phyloP scores from a whole-genome alignment of 2,113 vertebrate genomes.

The Dipodomys stephensi region DNA sequence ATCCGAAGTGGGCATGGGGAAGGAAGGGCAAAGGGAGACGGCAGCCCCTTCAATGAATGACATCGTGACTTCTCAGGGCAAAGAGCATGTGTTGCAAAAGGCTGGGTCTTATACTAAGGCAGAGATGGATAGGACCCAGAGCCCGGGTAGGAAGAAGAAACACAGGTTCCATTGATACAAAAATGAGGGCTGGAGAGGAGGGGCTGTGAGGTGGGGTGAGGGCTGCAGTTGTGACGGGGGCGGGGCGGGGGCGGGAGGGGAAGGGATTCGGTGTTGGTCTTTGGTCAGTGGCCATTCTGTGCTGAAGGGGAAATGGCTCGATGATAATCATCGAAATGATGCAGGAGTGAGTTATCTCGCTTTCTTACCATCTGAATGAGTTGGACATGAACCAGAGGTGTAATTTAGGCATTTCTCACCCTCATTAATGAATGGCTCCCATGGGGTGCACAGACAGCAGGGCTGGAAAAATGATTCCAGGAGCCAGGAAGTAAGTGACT shows the following conservation, averaged over 20 bases:
- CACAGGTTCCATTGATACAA: not conserved
- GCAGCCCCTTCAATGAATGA: not conserved
- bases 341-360: conserved; percentile 67
- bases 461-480: conserved; percentile 72
- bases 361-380: conserved; percentile 74
- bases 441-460: conserved; percentile 60
- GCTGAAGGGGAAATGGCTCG: conserved; percentile 38
- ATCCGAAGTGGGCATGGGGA: not conserved
- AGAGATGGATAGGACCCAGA: not conserved
- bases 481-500: conserved; percentile 69
- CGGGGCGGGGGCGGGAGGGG: no score
- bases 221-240: not conserved
- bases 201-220: not conserved
- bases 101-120: not conserved
- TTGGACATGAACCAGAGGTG: conserved; percentile 77
- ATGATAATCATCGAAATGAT: conserved; percentile 12
- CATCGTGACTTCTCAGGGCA: not conserved
- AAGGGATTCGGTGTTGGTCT: not conserved
- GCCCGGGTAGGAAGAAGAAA: conserved; percentile 17
- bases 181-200: not conserved
- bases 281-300: conserved; percentile 38
- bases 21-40: not conserved
- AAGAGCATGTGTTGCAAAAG: no score
- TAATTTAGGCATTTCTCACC: conserved; percentile 80
- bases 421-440: conserved; percentile 79